Base-by-base conservation (phyloP, 2,888 invertebrate species). In the Tetranychus piercei region DNA sequence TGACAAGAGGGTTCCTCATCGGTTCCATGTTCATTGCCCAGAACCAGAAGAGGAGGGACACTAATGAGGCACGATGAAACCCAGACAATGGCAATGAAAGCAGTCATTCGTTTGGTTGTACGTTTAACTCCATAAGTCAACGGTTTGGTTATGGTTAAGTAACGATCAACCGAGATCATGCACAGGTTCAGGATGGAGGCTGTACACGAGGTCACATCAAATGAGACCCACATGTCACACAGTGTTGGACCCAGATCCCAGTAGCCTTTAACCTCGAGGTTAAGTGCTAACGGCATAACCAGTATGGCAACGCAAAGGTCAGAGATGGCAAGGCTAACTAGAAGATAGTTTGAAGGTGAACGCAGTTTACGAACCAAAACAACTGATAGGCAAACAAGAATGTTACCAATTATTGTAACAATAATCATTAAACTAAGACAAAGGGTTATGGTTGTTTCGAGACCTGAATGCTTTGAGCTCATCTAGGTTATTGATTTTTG, bases 71-170 rank as follows among this genome's bases (percentile, higher is more conserved):
- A 82, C 4, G 85, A 83, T 44, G 82, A 78, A 9, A 83, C 77
- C 86, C 86, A 86, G 0, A 85, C 85, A 15, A 82, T 79, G 0
- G 81, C 81, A 34, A 86, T 83, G 81, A 84, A 85, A 20, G 82
- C 73, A 18, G 92, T 88, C 91, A 97, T 95, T 74, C 95, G 87
- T 78, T 87, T 87, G 0, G 95, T 94, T 22, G 95, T 95, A 78
- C 95, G 87, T 83, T 94, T 93, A 69, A 94, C 93, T 8, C 94
- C 93, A 83, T 96, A 96, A 81, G 94, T 91, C 79, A 97, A 84
- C 43, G 96, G 96, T 81, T 93, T 91, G 88, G 79, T 83, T 69
- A 84, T 84, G 18, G 83, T 83, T 75, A 83, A 80, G 78, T 84
- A 84, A 20, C 73, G 66, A 43, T 73, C 86, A n/a, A 86, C 83